A percentile compares a stretch with the other conserved stretches of the same genome.
These are phyloP conservation scores for Drosophila ustulata DNA, from an alignment of 2,888 invertebrate species.

Conservation along the genomic window DNA sequence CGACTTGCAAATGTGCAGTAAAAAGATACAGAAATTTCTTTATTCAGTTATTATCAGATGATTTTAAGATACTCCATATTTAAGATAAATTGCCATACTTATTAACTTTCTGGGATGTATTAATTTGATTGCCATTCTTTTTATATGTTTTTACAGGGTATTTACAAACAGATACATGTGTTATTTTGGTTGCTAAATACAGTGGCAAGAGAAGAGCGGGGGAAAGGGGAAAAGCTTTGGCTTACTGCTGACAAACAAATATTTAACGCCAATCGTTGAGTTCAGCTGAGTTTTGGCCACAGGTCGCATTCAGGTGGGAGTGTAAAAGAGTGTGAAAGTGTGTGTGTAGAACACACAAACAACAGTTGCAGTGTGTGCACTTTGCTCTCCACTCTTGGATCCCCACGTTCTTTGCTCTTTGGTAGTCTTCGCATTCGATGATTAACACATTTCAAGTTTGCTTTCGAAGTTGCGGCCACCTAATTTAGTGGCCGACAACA, in stretches of 20 bases:
- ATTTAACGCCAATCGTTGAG: constrained; percentile 65
- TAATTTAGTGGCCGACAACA: constrained; percentile 65
- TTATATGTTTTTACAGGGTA: constrained; percentile 8
- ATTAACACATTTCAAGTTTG: constrained; percentile 69
- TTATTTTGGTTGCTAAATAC: constrained; percentile 47
- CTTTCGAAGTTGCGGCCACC: constrained; percentile 27
- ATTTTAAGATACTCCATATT: no score
- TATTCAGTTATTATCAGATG: no score
- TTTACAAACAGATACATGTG: constrained; percentile 63
- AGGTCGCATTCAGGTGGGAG: constrained; percentile 14
- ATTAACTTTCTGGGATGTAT: no score
- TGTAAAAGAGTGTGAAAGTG: constrained; percentile 5
- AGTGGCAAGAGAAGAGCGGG: not conserved
- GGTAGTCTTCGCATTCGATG: constrained; percentile 44
- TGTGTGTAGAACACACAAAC: constrained; percentile 37
- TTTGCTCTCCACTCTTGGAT: not conserved
- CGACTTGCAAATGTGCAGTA: not conserved
- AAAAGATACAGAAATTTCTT: not conserved
- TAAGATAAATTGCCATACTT: no score
- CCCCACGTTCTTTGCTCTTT: constrained; percentile 6
- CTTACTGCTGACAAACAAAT: constrained; percentile 72
- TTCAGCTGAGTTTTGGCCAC: constrained; percentile 24
- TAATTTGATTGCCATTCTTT: no score
- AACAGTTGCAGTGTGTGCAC: constrained; percentile 26
- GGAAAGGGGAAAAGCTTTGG: constrained; percentile 37